Base-by-base conservation (phyloP, 2,113 vertebrate species). In the Lepisosteus oculatus region DNA sequence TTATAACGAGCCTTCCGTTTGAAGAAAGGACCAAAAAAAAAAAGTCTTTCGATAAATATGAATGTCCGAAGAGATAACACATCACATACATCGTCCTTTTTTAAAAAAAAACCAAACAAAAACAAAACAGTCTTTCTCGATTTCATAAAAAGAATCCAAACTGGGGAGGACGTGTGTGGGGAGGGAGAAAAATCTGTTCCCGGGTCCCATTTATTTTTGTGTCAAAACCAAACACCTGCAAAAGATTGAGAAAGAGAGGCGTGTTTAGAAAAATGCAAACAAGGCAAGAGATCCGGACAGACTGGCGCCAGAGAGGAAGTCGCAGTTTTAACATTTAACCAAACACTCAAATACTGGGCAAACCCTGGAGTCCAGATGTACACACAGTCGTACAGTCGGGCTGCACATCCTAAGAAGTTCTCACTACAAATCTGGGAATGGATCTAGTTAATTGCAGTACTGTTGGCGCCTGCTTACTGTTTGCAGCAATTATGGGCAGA, bases 221-320 rank as follows among this genome's bases (percentile, higher is more conserved):
- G 85, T 90, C 89, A 90, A 89, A 89, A 90, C 86, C 86, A 93
- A 95, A 95, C 94, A 97, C 97, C 96, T 99, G 97, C 95, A 95
- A 95, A 90, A 96, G 93, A 97, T 94, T 91, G 93, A 93, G 90
- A 91, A 84, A 93, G 86, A 94, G 85, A 95, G 89, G 91, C 95
- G 81, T 89, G 94, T 96, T 97, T 94, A 96, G 91, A 95, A 94
- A 29, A 90, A 89, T 83, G 91, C 93, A 92, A 93, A 93, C 94
- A 93, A 94, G 95, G 92, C 93, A 94, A 29, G 92, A 96, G 94
- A 93, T 94, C 93, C 90, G 91, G 96, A 96, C 96, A 95, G 94
- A 86, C 95, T 94, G 96, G 97, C 95, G 95, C 95, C 95, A 96
- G 87, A 82, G 92, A 95, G 94, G 95, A 97, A 98, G 94, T 96